phyloP scores from a whole-genome alignment of 1,140 invertebrate genomes.

The Vanessa tameamea region DNA sequence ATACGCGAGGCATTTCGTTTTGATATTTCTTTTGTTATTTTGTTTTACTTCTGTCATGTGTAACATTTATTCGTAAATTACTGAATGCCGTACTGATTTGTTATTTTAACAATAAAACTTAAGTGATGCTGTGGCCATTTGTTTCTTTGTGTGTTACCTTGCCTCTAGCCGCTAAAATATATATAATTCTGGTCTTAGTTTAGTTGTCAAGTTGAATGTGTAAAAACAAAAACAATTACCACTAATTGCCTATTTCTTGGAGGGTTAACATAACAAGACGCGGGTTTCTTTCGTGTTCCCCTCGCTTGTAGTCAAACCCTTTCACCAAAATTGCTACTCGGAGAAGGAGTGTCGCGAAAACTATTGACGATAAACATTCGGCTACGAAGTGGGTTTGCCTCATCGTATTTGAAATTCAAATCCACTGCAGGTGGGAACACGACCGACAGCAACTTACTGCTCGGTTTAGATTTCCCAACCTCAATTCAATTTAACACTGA shows the following conservation, averaged over 20 bases:
- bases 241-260: slow-evolving; percentile 32
- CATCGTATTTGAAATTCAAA: slow-evolving; percentile 76
- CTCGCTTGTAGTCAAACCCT: slow-evolving; percentile 13
- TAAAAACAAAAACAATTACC: slow-evolving; percentile 28
- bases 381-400: slow-evolving; percentile 61
- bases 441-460: slow-evolving; percentile 63
- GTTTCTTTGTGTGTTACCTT: too few relatives aligned
- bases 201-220: too few relatives aligned
- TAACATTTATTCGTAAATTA: too few relatives aligned
- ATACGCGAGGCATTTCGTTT: too few relatives aligned
- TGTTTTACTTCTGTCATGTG: too few relatives aligned
- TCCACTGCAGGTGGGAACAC: slow-evolving; percentile 64
- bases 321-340: slow-evolving; percentile 32
- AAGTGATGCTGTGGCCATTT: too few relatives aligned
- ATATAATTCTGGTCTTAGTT: too few relatives aligned
- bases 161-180: too few relatives aligned
- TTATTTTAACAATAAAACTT: too few relatives aligned
- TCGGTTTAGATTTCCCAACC: slow-evolving; percentile 64
- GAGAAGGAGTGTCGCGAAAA: slow-evolving; percentile 42
- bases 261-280: slow-evolving; percentile 30
- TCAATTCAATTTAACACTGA: slow-evolving; percentile 66
- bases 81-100: too few relatives aligned
- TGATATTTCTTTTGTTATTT: too few relatives aligned
- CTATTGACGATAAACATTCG: slow-evolving; percentile 62
- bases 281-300: slow-evolving; percentile 26